Evolutionary conservation across 2,797 vertebrate species (phyloP).

Genomic region (Sardinella longiceps): DNA sequence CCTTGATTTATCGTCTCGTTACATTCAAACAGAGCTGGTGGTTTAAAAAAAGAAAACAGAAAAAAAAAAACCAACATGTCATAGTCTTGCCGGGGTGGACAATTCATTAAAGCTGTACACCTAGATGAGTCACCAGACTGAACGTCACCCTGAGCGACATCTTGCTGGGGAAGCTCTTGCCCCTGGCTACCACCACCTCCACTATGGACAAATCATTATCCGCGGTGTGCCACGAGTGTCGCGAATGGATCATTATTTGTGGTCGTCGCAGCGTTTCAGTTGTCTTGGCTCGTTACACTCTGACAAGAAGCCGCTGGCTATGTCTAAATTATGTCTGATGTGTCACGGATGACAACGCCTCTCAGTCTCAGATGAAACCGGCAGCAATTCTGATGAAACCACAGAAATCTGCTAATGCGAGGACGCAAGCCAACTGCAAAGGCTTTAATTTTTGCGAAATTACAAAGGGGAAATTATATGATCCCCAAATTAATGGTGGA

Average conservation of each 20-base stretch:
- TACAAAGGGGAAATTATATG: background rate
- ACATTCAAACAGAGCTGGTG: background rate
- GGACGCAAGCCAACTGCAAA: background rate
- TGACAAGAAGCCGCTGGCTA: conserved; percentile 15
- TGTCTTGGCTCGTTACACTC: background rate
- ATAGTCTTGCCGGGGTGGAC: background rate
- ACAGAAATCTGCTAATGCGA: conserved; percentile 2
- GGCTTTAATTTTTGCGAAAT: conserved; percentile 2
- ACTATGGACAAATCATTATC: conserved; percentile 19
- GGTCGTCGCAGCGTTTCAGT: background rate
- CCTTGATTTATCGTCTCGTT: background rate
- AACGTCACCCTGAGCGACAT: background rate
- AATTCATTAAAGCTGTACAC: background rate
- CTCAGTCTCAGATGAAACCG: background rate
- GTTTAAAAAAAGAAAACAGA: background rate
- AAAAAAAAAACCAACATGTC: background rate
- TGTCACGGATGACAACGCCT: conserved; percentile 11
- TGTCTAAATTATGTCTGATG: conserved; percentile 21
- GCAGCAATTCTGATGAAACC: conserved; percentile 20
- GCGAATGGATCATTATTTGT: background rate
- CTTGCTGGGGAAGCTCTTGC: background rate
- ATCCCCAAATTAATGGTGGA: background rate
- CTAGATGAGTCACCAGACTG: conserved; percentile 2
- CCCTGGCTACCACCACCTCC: background rate
- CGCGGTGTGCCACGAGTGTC: background rate